Base-by-base conservation (phyloP, 2,888 invertebrate species). In the Drosophila kuntzei region DNA sequence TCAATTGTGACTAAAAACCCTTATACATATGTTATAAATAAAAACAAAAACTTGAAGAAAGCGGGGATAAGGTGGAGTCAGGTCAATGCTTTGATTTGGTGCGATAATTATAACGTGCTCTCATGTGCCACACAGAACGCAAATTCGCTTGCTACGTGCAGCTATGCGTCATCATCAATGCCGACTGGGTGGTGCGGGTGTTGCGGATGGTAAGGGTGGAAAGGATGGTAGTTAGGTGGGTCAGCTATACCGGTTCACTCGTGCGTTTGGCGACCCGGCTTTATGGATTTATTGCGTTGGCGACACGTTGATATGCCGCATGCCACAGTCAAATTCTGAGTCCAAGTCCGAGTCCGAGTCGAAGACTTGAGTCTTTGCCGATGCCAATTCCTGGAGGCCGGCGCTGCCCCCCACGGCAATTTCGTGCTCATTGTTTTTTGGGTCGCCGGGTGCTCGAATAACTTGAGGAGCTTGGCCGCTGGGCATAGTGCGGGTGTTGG, bases 61-160 rank as follows among this genome's bases (percentile, higher is more conserved):
- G n/a, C 54, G 34, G 43, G 47, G 16, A 8, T 36, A 18, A 29
- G n/a, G 41, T 41, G 34, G 37, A 20, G 76, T 25, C 6, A 7
- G 3, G 69, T 44, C 63, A 65, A 71, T 72, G 72, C 79, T 89
- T 83, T 87, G 89, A 88, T 88, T 90, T 82, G 74, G 70, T 80
- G 77, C 81, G 76, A 86, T 87, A 90, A 90, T 90, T 87, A 86
- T 79, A 81, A 76, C 75, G 79, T 78, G 75, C 66, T 72, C 65
- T 61, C 44, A 57, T 69, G 63, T 27, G 69, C 60, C 70, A 43
- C 18, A 55, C 57, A 32, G 54, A 60, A 61, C 54, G 47, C 54
- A 69, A 75, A 75, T 60, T 44, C 27, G 27, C 50, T 22, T 32
- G 46, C 65, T 64, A 74, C 87, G 89, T 89, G 87, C 78, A 79